phyloP scores from a whole-genome alignment of 1,140 invertebrate species.

The Cheumatopsyche charites region DNA sequence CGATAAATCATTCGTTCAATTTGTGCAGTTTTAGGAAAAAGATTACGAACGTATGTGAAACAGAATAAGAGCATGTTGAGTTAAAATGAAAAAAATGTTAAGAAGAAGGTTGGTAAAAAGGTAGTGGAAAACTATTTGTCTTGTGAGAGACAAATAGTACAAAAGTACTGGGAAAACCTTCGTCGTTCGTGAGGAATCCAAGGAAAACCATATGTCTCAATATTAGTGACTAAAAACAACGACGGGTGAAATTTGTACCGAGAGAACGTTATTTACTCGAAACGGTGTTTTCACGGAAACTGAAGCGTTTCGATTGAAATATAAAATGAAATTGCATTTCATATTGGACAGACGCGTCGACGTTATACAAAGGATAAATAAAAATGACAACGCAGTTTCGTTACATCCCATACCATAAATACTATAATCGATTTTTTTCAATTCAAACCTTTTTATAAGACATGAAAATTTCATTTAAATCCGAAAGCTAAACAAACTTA shows the following conservation, averaged over 20 bases:
- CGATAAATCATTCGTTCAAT: slow-evolving; percentile 48
- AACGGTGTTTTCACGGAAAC: background rate
- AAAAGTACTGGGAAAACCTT: background rate
- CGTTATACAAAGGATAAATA: too few relatives aligned
- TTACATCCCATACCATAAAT: too few relatives aligned
- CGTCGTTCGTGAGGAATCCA: slow-evolving; percentile 8
- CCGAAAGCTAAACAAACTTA: too few relatives aligned
- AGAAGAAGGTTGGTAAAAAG: background rate
- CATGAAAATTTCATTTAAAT: too few relatives aligned
- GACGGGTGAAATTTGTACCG: background rate
- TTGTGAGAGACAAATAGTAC: background rate
- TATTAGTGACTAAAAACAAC: background rate
- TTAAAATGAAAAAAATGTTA: background rate
- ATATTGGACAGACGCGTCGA: too few relatives aligned
- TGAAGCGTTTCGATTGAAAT: background rate
- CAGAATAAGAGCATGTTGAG: too few relatives aligned
- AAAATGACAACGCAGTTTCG: too few relatives aligned
- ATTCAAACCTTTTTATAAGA: too few relatives aligned
- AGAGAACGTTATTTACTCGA: slow-evolving; percentile 15
- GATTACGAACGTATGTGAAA: too few relatives aligned
- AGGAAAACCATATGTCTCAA: slow-evolving; percentile 24
- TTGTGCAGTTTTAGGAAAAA: slow-evolving; percentile 26
- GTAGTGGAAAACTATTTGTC: slow-evolving; percentile 8
- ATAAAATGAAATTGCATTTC: background rate
- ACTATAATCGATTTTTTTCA: too few relatives aligned